phyloP scores from a whole-genome alignment of 2,888 invertebrate genomes.

The Tetragnatha montana region DNA sequence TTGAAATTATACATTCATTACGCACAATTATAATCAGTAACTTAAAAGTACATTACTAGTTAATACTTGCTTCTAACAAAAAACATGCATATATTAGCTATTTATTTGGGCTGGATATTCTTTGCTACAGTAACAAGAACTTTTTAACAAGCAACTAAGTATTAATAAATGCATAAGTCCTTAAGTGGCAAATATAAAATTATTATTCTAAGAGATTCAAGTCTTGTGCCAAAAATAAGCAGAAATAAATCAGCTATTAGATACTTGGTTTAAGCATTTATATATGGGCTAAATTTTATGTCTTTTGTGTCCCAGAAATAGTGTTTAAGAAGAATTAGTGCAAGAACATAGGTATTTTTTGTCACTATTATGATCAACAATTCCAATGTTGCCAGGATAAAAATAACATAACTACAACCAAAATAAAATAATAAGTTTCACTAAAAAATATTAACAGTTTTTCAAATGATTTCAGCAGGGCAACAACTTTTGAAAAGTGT shows the following conservation, averaged over 20 bases:
- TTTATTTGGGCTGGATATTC: background rate
- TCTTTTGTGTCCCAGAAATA: background rate
- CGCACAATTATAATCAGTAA: background rate
- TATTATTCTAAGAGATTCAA: background rate
- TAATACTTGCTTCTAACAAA: background rate
- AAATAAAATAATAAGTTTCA: background rate
- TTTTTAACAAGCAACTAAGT: background rate
- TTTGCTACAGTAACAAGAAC: background rate
- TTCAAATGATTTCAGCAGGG: background rate
- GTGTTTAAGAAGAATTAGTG: slow-evolving; percentile 15
- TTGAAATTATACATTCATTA: background rate
- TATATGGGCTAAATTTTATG: background rate
- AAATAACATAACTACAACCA: background rate
- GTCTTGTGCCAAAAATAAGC: background rate
- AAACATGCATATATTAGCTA: background rate
- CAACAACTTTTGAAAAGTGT: background rate
- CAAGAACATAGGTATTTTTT: slow-evolving; percentile 30
- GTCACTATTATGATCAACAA: background rate
- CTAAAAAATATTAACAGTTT: background rate
- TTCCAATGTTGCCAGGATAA: slow-evolving; percentile 54
- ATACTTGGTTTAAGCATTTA: background rate
- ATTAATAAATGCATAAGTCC: background rate
- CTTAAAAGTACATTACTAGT: background rate
- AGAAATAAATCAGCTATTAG: background rate
- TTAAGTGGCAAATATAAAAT: background rate